A percentile compares a stretch with the other conserved stretches of the same genome.
These are phyloP conservation scores for Peromyscus polionotus DNA, from an alignment of 2,113 vertebrate genomes.

Conservation along the genomic window DNA sequence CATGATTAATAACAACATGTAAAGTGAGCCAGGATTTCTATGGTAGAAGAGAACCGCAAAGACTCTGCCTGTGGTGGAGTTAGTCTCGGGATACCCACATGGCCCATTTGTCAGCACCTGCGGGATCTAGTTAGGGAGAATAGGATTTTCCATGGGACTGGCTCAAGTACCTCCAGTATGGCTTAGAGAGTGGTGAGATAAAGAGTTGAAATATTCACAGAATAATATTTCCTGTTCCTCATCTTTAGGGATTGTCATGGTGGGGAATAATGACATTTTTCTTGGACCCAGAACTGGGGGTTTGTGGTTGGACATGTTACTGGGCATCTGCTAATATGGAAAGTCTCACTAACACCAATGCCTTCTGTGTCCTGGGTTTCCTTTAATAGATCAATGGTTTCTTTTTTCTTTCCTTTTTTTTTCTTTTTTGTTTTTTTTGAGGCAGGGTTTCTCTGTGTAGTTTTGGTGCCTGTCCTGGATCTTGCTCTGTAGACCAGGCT, in stretches of 20 bases:
- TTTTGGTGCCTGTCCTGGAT: no score
- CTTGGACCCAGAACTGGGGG: background rate
- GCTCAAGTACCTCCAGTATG: background rate
- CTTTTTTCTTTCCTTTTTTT: no score
- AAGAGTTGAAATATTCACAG: accelerated
- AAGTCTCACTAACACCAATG: no score
- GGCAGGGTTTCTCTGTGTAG: no score
- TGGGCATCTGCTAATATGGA: accelerated
- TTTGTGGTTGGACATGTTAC: accelerated
- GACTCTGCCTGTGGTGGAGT: background rate
- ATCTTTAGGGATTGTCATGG: background rate
- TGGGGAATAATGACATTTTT: background rate
- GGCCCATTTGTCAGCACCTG: background rate
- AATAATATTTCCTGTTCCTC: background rate
- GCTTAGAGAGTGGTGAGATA: background rate
- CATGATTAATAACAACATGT: slow-evolving; percentile 53
- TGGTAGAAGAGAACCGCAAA: background rate
- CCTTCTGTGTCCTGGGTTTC: accelerated
- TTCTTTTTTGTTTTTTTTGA: no score
- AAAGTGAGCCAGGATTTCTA: background rate
- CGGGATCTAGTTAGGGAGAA: background rate
- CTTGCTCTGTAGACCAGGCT: no score
- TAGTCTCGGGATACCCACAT: background rate
- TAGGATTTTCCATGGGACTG: accelerated
- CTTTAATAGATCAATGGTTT: no score